Conservation (phyloP, 2,797 vertebrate genomes). For the Octomys mimax region DNA sequence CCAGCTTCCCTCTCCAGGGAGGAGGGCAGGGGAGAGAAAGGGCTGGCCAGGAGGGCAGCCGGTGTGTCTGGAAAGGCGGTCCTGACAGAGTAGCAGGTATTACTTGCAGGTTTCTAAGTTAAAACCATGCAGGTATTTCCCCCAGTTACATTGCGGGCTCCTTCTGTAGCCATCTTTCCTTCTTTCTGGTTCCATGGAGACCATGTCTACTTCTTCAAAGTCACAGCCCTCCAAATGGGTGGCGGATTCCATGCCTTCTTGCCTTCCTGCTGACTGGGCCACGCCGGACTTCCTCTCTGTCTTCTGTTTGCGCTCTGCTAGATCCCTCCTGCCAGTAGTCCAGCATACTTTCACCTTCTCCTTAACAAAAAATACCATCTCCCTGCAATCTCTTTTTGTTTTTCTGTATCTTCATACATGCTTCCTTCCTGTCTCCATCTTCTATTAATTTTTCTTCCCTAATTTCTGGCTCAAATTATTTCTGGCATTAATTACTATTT, state of each 20-base stretch:
- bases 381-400: not conserved
- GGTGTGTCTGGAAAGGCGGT: not conserved
- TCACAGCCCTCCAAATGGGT: not conserved
- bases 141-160: not conserved
- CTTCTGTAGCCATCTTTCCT: not conserved
- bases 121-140: not conserved
- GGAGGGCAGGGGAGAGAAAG: not conserved
- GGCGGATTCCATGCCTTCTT: not conserved
- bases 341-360: not conserved
- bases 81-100: not conserved
- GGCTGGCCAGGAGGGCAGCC: not conserved
- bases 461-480: not conserved
- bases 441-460: not conserved
- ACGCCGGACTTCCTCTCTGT: not conserved
- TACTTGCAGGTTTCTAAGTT: not conserved
- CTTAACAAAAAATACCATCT: not conserved
- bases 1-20: not conserved
- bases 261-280: not conserved
- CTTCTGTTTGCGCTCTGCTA: not conserved
- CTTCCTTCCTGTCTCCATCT: not conserved
- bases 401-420: too few relatives aligned
- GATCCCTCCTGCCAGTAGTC: not conserved
- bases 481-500: not conserved
- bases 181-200: not conserved
- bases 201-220: not conserved